Evolutionary conservation across 2,113 vertebrate species (phyloP), one percentile per base, ranked within the genome.

Genomic region (Amphiprion percula): DNA sequence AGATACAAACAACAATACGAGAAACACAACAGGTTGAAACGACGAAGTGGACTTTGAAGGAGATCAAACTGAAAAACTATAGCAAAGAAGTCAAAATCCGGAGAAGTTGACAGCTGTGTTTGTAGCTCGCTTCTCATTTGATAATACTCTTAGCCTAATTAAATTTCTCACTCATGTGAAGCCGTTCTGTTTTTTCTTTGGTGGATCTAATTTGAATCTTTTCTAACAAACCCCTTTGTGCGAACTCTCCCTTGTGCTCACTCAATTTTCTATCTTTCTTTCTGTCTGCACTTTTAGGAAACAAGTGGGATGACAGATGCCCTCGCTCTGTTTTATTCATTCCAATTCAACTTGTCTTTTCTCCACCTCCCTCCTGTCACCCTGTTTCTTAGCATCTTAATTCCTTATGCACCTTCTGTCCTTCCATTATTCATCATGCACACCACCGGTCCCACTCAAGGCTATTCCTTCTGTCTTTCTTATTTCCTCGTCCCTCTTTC

Each of bases 351-450:
- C 61, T 60, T 14, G 1, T 75, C 84, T 67, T 83, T 67, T 67
- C 73, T 52, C 50, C 65, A 33, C 59, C 78, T 83, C 69, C 37
- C 47, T 60, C 56, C 52, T 69, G 62, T 85, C 67, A 66, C 59
- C 41, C 28, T 63, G 19, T 77, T 74, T 77, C 69, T 60, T 52
- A 60, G 64, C 71, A 61, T 84, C 80, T 85, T 78, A 82, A 80
- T 84, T 70, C 68, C 67, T 79, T 37, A 50, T 72, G 67, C 80
- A 77, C 73, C 74, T 52, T 70, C 50, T 71, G 23, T 79, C 77
- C 58, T 62, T 86, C 74, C 77, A 85, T 91, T 89, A 89, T 91
- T 91, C 84, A 90, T 79, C 9, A 1, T 2, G 54, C 54, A 74
- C 24, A 78, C 82, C 80, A 69, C 58, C 6, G 23, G 47, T 55